Base-by-base conservation (phyloP, 2,113 vertebrate species). In the Seriola aureovittata region DNA sequence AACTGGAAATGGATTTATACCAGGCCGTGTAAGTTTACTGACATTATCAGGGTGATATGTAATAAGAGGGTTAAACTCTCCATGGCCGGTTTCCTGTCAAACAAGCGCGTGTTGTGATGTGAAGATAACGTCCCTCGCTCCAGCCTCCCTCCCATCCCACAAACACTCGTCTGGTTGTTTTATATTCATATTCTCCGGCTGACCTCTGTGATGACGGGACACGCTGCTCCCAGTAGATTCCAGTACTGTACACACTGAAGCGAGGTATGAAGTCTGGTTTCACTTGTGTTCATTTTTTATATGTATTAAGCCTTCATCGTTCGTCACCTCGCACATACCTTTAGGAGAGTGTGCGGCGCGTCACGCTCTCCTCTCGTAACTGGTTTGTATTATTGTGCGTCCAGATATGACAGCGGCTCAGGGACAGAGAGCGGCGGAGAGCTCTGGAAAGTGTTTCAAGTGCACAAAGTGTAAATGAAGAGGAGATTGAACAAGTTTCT, bases 221-320 rank as follows among this genome's bases (percentile, higher is more conserved):
- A 70, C 52, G 64, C 76, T 80, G 63, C 71, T 86, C 40, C 42
- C 12, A 29, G 34, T 66, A 75, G 85, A 88, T 81, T 80, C 34
- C 57, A 44, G 16, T 8, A 16, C 58, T 82, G 7, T 54, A 7
- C 58, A 21, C 17, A 38, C 78, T 60, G 71, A 38, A 25, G 64
- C 85, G 71, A 79, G 77, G 7, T 29, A 71, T 76, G 60, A 52
- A 58, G 71, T 75, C 88, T 88, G 89, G 71, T 79, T 83, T 85
- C 38, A 81, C 86, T 89, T 84, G 85, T 92, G 73, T 54, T 85
- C 77, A 69, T 86, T 88, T 29, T 90, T 89, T 78, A 83, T 44
- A 78, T 68, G 54, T 55, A 5, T 29, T 54, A 63, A 70, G 77
- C 66, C 52, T 54, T 76, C 58, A 42, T 72, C 65, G 21, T 92